phyloP scores from a whole-genome alignment of 37 sponge, comb jelly and placozoan species.

The Amphimedon queenslandica region DNA sequence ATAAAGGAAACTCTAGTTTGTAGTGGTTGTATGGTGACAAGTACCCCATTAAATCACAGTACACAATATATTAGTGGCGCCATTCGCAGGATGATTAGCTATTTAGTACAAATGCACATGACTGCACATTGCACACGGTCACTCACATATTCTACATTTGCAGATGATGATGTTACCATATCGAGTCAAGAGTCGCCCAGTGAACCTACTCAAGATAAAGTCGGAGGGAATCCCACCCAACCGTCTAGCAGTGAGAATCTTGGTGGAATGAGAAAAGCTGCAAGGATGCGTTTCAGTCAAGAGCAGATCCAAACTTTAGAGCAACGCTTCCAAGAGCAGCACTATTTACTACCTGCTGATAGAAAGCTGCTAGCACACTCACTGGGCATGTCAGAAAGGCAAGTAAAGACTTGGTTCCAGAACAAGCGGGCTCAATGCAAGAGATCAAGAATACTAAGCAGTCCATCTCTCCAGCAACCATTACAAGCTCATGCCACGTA shows the following conservation, averaged over 20 bases:
- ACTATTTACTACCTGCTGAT: constrained; percentile 45
- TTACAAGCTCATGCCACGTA: no score
- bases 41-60: no score
- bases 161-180: background rate
- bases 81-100: no score
- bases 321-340: constrained; percentile 42
- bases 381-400: constrained; percentile 40
- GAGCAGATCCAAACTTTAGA: constrained; percentile 42
- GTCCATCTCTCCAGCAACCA: no score
- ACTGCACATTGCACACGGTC: background rate
- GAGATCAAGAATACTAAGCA: constrained; percentile 25
- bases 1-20: no score
- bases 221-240: background rate
- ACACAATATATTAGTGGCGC: no score
- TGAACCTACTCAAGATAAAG: background rate
- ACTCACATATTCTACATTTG: background rate
- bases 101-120: no score
- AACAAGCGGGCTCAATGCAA: constrained; percentile 69
- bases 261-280: constrained; percentile 8
- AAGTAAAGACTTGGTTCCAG: constrained; percentile 77
- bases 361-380: constrained; percentile 22
- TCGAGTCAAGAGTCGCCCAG: no score
- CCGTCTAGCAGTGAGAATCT: background rate
- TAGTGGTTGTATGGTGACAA: no score
- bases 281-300: constrained; percentile 39